Evolutionary conservation across 2,113 vertebrate genomes (phyloP).

Genomic region (Tautogolabrus adspersus): DNA sequence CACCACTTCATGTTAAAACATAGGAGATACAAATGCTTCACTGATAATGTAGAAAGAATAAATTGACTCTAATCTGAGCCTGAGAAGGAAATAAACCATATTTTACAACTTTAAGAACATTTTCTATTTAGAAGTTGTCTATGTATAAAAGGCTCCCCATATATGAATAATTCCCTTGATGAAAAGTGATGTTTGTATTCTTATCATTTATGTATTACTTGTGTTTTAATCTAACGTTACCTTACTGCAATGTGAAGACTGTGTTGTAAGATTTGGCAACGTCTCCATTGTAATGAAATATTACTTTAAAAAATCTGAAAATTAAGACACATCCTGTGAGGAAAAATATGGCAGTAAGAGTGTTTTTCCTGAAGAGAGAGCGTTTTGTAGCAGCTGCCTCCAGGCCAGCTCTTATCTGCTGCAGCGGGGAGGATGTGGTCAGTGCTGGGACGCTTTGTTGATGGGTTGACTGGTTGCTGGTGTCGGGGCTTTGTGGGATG

Average conservation of each 20-base stretch:
- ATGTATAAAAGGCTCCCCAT: too few relatives aligned
- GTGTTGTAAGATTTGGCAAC: conserved; percentile 36
- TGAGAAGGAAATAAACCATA: too few relatives aligned
- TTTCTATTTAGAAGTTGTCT: too few relatives aligned
- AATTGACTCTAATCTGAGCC: too few relatives aligned
- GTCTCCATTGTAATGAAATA: conserved; percentile 61
- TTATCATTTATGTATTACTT: too few relatives aligned
- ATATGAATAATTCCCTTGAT: too few relatives aligned
- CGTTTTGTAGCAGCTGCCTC: conserved; percentile 42
- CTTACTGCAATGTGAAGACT: neutral
- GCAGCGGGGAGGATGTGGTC: conserved; percentile 85
- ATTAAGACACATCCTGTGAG: conserved; percentile 77
- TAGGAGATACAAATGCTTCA: too few relatives aligned
- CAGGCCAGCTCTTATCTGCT: conserved; percentile 79
- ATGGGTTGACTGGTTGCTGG: conserved; percentile 64
- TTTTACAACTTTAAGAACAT: too few relatives aligned
- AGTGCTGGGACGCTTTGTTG: conserved; percentile 71
- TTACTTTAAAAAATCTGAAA: conserved; percentile 55
- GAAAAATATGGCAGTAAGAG: conserved; percentile 75
- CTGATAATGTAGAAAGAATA: too few relatives aligned
- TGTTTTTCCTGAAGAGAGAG: conserved; percentile 75
- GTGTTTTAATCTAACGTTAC: neutral
- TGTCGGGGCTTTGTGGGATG: conserved; percentile 68
- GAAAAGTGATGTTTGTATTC: too few relatives aligned
- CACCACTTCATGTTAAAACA: too few relatives aligned